A percentile compares a stretch with the other conserved stretches of the same genome.
These are phyloP conservation scores for Hymenopus coronatus DNA, from an alignment of 2,888 invertebrate species.

Conservation along the genomic window DNA sequence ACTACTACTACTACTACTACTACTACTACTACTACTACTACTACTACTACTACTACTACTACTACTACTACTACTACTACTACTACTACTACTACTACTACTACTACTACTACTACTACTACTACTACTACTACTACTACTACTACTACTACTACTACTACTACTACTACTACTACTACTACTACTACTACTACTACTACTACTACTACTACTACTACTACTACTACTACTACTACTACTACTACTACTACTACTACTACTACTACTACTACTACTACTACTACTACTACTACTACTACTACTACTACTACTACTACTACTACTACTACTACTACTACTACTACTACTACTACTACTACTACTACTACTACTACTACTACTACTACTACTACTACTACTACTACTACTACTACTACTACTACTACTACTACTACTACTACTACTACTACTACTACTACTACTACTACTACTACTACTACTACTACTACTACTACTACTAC, in stretches of 20 bases:
- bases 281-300: neutral
- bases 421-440: neutral
- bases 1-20: constrained; percentile 5
- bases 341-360: neutral
- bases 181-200: neutral
- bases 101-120: neutral
- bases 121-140: neutral
- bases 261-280: neutral
- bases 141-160: constrained; percentile 10
- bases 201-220: neutral
- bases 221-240: neutral
- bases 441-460: neutral
- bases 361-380: neutral
- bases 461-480: constrained; percentile 9
- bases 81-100: neutral
- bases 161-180: constrained; percentile 8
- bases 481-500: constrained; percentile 10
- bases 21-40: neutral
- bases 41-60: neutral
- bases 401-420: neutral
- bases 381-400: neutral
- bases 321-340: constrained; percentile 10
- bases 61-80: neutral
- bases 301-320: constrained; percentile 10
- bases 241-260: neutral